Evolutionary conservation across 1,140 invertebrate species (phyloP).

Genomic region (Augochlora pura): DNA sequence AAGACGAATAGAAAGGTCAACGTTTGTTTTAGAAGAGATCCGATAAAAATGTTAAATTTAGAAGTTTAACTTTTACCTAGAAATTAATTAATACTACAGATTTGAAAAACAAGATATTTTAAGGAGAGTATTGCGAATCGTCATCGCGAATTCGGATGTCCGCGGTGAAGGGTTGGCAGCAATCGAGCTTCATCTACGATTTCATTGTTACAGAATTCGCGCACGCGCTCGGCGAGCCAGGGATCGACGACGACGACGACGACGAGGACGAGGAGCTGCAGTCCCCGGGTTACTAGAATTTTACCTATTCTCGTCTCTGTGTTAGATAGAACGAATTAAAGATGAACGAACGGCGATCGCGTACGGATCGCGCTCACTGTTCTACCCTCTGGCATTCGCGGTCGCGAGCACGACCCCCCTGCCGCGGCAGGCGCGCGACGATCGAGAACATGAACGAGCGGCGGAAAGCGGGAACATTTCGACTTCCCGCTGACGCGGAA

Average conservation of each 20-base stretch:
- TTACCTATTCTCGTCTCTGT: constrained; percentile 58
- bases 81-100: too few species aligned
- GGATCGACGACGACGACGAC: constrained; percentile 87
- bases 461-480: background rate
- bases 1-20: too few species aligned
- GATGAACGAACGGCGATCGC: constrained; percentile 16
- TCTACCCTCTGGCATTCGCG: constrained; percentile 47
- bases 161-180: too few species aligned
- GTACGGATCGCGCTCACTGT: constrained; percentile 11
- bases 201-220: constrained; percentile 87
- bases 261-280: constrained; percentile 84
- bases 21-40: too few species aligned
- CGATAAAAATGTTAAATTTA: too few species aligned
- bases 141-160: too few species aligned
- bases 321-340: constrained; percentile 57
- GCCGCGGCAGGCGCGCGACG: too few species aligned
- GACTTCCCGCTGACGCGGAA: constrained; percentile 21
- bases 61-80: too few species aligned
- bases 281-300: constrained; percentile 72
- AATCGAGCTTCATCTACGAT: background rate
- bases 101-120: too few species aligned
- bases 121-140: too few species aligned
- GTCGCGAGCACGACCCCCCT: constrained; percentile 1
- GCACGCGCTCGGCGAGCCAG: constrained; percentile 90
- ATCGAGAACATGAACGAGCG: too few species aligned